Percentiles rank a stretch among this genome's conserved stretches.
These are phyloP conservation scores for Holotrichia oblita DNA, from an alignment of 1,140 invertebrate species.

Conservation along the genomic window DNA sequence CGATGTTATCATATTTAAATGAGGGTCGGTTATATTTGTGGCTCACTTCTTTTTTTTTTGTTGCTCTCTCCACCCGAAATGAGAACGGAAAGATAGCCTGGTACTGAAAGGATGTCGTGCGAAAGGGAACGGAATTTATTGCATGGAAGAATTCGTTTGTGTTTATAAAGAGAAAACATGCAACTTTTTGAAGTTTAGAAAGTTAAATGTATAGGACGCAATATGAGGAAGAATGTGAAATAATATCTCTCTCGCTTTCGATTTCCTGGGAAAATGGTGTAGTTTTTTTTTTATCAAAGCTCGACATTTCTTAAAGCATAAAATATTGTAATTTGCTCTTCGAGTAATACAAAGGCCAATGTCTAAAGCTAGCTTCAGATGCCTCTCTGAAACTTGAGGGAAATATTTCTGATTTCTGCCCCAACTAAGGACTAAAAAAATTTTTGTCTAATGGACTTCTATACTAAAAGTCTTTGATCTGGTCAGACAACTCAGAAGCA, in stretches of 20 bases:
- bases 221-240: too few relatives aligned
- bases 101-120: neutral
- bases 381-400: too few relatives aligned
- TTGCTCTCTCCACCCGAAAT: neutral
- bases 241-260: too few relatives aligned
- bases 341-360: too few relatives aligned
- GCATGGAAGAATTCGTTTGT: neutral
- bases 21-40: neutral
- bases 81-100: neutral
- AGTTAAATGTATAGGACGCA: too few relatives aligned
- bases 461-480: too few relatives aligned
- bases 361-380: too few relatives aligned
- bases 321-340: too few relatives aligned
- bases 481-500: too few relatives aligned
- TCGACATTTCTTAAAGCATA: neutral
- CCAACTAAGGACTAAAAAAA: too few relatives aligned
- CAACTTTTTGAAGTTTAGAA: neutral
- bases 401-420: too few relatives aligned
- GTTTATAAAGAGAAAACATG: neutral
- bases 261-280: neutral
- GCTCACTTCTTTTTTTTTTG: neutral
- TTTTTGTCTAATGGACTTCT: too few relatives aligned
- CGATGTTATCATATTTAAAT: constrained; percentile 8
- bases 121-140: neutral
- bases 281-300: neutral